These are phyloP conservation scores for Caenorhabditis brenneri DNA, from an alignment of 1,140 invertebrate species.

Conservation along the genomic window DNA sequence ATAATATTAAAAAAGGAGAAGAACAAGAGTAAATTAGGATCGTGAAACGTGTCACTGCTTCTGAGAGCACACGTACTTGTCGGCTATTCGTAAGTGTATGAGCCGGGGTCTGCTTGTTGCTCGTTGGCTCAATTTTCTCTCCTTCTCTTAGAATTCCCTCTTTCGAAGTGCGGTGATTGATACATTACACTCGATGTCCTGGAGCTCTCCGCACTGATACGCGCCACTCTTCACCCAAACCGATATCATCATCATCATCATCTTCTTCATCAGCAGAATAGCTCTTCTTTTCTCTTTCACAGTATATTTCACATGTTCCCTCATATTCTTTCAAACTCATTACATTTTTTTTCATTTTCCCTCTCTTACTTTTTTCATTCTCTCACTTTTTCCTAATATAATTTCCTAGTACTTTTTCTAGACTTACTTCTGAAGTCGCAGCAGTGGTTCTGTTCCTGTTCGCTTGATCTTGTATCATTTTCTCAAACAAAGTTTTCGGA, in stretches of 20 bases:
- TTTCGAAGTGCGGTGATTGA: conserved; percentile 32
- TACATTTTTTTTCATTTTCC: neutral
- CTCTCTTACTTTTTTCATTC: neutral
- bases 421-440: conserved; percentile 39
- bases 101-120: neutral
- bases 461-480: conserved; percentile 67
- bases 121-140: neutral
- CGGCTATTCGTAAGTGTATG: conserved; percentile 18
- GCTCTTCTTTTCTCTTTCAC: neutral
- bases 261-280: neutral
- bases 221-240: neutral
- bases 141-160: neutral
- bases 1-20: neutral
- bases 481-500: conserved; percentile 67
- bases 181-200: conserved; percentile 40
- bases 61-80: conserved; percentile 29
- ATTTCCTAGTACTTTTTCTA: neutral
- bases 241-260: conserved; percentile 24
- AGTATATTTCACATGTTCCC: neutral
- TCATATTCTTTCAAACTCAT: conserved; percentile 22
- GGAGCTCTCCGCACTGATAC: conserved; percentile 22
- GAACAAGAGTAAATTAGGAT: neutral
- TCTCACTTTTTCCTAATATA: neutral
- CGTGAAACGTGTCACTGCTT: neutral
- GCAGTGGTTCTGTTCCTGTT: conserved; percentile 54